phyloP scores from a whole-genome alignment of 92 coral and sea anemone species.

The Blastomussa wellsi region DNA sequence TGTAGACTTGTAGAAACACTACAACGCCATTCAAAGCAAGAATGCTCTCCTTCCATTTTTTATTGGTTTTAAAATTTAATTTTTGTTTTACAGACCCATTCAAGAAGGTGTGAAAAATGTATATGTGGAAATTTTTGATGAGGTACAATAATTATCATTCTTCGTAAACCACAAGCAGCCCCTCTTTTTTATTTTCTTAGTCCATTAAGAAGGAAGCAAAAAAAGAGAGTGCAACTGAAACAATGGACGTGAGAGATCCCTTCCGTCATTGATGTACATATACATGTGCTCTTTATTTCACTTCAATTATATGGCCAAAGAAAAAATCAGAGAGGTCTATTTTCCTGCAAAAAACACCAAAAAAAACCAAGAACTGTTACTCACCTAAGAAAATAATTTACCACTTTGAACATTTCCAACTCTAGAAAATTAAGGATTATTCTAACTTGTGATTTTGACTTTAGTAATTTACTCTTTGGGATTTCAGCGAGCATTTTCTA shows the following conservation, averaged over 20 bases:
- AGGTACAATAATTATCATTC: conserved; percentile 59
- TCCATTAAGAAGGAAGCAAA: no score
- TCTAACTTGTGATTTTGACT: not conserved
- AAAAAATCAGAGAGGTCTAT: no score
- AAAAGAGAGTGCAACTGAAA: no score
- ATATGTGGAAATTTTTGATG: conserved; percentile 93
- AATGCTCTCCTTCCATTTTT: not conserved
- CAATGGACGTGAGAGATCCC: no score
- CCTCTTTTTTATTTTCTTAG: no score
- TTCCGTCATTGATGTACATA: no score
- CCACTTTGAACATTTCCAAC: not conserved
- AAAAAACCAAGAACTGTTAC: no score
- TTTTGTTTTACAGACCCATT: conserved; percentile 62
- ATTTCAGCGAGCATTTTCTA: conserved; percentile 88
- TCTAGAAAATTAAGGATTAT: not conserved
- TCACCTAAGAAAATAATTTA: no score
- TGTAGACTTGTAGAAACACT: not conserved
- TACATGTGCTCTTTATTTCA: no score
- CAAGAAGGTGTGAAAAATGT: conserved; percentile 66
- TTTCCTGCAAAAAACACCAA: no score
- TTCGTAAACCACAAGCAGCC: no score
- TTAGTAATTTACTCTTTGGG: not conserved
- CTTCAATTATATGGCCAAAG: no score
- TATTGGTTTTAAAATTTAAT: not conserved
- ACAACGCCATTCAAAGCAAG: not conserved